phyloP scores from a whole-genome alignment of 2,888 invertebrate species.

The Platynereis dumerilii region DNA sequence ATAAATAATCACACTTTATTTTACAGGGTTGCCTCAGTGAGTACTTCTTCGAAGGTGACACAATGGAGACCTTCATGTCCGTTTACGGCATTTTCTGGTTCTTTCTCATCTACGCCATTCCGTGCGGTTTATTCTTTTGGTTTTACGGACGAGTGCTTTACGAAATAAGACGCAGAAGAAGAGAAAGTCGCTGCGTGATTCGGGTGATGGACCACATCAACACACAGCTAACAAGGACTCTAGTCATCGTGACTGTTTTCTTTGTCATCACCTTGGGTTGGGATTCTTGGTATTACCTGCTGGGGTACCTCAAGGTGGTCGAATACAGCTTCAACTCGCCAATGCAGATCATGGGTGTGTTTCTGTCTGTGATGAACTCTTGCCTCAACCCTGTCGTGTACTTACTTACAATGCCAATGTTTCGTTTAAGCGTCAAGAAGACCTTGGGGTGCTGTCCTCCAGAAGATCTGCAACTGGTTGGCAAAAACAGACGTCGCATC shows the following conservation, averaged over 20 bases:
- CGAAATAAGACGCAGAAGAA: not conserved
- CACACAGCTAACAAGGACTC: not conserved
- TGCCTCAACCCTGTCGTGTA: not conserved
- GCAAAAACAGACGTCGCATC: too few relatives aligned
- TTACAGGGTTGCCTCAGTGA: not conserved
- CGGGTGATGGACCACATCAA: not conserved
- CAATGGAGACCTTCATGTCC: not conserved
- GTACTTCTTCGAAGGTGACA: not conserved
- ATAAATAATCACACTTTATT: too few relatives aligned
- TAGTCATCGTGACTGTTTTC: conserved; percentile 1
- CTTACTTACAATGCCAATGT: conserved; percentile 1
- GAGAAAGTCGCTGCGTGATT: not conserved
- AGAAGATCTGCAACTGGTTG: too few relatives aligned
- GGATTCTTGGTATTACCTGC: conserved; percentile 5
- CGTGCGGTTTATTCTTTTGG: not conserved
- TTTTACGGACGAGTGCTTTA: not conserved
- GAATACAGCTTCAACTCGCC: not conserved
- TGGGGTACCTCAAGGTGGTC: not conserved
- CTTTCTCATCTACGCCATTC: conserved; percentile 1
- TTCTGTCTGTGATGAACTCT: conserved; percentile 3
- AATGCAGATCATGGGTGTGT: not conserved
- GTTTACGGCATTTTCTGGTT: conserved; percentile 8
- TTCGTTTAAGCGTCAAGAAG: not conserved
- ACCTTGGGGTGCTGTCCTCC: not conserved
- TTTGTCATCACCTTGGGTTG: not conserved